Percentiles rank a stretch among this genome's conserved stretches.
Conservation (phyloP, 2,797 vertebrate species). For the Cephalopachus bancanus region DNA sequence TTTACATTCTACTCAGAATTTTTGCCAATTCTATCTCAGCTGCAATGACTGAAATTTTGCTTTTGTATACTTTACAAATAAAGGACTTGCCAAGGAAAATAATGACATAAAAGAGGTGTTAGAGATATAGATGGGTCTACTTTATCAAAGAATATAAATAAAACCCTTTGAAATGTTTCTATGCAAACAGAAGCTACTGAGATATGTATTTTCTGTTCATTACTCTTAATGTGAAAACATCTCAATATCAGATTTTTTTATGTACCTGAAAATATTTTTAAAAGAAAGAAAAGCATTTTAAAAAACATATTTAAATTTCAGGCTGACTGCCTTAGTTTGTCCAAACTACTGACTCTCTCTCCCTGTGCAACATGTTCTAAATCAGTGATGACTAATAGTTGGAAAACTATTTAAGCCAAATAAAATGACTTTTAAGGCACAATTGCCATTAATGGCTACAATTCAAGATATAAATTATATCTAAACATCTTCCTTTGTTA, state of each 20-base stretch:
- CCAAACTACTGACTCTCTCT: conserved; percentile 32
- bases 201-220: not conserved
- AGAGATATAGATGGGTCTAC: not conserved
- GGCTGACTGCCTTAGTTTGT: not conserved
- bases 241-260: not conserved
- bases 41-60: conserved; percentile 43
- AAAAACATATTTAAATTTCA: conserved; percentile 68
- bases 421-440: conserved; percentile 49
- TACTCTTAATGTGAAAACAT: not conserved
- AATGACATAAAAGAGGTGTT: conserved; percentile 32
- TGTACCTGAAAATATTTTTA: not conserved
- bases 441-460: conserved; percentile 8
- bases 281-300: not conserved
- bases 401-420: conserved; percentile 57
- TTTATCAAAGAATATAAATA: conserved; percentile 43
- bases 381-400: conserved; percentile 43
- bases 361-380: conserved; percentile 46
- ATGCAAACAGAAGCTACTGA: not conserved
- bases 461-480: conserved; percentile 40
- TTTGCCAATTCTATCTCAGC: conserved; percentile 30
- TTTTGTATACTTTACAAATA: not conserved
- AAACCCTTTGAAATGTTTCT: conserved; percentile 50
- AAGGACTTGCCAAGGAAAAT: conserved; percentile 43
- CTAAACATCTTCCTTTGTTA: conserved; percentile 46
- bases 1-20: conserved; percentile 21